phyloP scores from a whole-genome alignment of 2,797 vertebrate species.

The Artibeus lituratus region DNA sequence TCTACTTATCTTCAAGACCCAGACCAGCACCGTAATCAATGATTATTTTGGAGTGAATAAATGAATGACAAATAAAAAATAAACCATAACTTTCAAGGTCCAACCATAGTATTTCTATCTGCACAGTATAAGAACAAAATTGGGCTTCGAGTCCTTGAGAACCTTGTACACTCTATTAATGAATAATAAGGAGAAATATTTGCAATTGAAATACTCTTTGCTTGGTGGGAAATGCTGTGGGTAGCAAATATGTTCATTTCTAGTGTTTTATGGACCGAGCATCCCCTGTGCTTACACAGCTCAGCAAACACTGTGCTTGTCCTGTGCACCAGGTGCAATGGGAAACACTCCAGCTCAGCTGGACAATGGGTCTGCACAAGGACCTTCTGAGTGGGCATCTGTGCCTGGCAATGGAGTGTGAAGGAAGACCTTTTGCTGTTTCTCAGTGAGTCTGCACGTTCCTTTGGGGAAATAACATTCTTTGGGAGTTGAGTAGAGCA shows the following conservation, averaged over 20 bases:
- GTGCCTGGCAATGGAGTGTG: neutral
- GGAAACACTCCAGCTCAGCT: neutral
- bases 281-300: neutral
- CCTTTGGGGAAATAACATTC: neutral
- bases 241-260: neutral
- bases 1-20: neutral
- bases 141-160: neutral
- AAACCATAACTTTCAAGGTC: neutral
- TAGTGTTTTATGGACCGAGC: neutral
- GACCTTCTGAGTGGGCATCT: neutral
- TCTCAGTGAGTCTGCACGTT: neutral
- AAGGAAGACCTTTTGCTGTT: neutral
- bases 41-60: conserved; percentile 19
- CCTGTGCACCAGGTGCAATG: neutral
- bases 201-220: neutral
- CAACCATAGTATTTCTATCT: neutral
- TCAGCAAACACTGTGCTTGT: neutral
- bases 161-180: neutral
- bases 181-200: neutral
- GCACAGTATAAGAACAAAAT: neutral
- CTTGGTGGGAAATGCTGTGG: neutral
- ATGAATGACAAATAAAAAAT: neutral
- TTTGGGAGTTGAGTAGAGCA: neutral
- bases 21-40: neutral
- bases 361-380: neutral